phyloP scores from a whole-genome alignment of 1,140 invertebrate species.

The Steinernema feltiae region DNA sequence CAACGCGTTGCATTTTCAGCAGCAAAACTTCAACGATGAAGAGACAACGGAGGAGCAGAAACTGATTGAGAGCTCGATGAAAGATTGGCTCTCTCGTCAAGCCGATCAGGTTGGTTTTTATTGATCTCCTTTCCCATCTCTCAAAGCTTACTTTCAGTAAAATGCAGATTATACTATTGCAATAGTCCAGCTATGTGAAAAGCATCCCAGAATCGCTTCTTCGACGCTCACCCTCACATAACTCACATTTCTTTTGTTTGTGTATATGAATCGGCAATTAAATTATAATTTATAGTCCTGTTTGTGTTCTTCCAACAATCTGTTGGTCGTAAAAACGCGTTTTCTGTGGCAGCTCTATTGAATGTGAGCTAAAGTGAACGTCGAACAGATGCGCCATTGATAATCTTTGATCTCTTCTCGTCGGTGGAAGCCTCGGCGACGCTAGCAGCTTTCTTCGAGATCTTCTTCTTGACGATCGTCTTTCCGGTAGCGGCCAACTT shows the following conservation, averaged over 20 bases:
- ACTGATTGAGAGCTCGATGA: conserved; percentile 48
- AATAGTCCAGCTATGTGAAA: background rate
- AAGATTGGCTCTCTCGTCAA: conserved; percentile 49
- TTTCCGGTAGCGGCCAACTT: no score
- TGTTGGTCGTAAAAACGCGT: no score
- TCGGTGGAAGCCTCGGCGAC: no score
- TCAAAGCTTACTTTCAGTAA: conserved; percentile 22
- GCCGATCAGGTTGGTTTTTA: conserved; percentile 25
- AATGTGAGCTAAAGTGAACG: no score
- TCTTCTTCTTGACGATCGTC: no score
- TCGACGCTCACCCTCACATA: background rate
- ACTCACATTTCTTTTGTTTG: background rate
- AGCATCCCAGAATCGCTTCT: background rate
- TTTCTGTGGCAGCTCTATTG: no score
- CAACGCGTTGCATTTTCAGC: conserved; percentile 20
- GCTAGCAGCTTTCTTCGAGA: no score
- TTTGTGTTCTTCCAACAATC: background rate
- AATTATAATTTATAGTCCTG: background rate
- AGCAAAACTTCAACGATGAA: conserved; percentile 27
- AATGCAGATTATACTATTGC: background rate
- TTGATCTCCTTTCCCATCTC: background rate
- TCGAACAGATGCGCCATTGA: no score
- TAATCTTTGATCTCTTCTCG: no score
- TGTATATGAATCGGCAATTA: background rate
- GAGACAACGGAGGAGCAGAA: conserved; percentile 38